Evolutionary conservation across 2,888 invertebrate species (phyloP).

Genomic region (Tetropium fuscum): DNA sequence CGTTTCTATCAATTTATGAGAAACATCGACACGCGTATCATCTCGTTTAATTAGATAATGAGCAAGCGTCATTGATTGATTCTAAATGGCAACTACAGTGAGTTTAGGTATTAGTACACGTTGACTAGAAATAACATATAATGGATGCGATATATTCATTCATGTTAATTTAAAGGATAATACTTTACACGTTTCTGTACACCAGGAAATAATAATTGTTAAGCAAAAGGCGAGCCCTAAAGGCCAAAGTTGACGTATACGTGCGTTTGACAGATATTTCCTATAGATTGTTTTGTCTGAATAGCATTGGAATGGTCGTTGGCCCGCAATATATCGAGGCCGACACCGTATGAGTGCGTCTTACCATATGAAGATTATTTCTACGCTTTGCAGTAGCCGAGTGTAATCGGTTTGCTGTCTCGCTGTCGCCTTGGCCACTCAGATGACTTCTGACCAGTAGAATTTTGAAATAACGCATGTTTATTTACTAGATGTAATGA

Average conservation of each 20-base stretch:
- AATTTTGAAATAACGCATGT: constrained; percentile 43
- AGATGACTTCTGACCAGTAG: constrained; percentile 55
- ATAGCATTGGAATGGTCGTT: constrained; percentile 61
- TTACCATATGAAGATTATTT: constrained; percentile 34
- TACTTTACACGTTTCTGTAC: background rate
- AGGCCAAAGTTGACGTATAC: constrained; percentile 43
- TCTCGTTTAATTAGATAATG: no score
- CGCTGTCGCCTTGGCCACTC: constrained; percentile 55
- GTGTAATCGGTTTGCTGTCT: constrained; percentile 41
- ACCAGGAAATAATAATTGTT: constrained; percentile 31
- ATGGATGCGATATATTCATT: constrained; percentile 5
- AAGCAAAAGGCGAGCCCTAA: constrained; percentile 31
- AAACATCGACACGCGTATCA: no score
- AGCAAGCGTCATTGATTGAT: no score
- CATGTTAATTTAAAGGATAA: constrained; percentile 7
- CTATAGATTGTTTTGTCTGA: constrained; percentile 55
- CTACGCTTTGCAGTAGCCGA: constrained; percentile 28
- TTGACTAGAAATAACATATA: background rate
- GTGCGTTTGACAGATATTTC: constrained; percentile 48
- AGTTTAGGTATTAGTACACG: no score
- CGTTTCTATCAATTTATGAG: no score
- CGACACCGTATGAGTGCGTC: constrained; percentile 51
- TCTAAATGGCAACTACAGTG: no score
- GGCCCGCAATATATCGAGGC: constrained; percentile 62
- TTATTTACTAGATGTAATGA: constrained; percentile 34